Conservation (phyloP, 2,797 vertebrate genomes). For the Carcharodon carcharias region DNA sequence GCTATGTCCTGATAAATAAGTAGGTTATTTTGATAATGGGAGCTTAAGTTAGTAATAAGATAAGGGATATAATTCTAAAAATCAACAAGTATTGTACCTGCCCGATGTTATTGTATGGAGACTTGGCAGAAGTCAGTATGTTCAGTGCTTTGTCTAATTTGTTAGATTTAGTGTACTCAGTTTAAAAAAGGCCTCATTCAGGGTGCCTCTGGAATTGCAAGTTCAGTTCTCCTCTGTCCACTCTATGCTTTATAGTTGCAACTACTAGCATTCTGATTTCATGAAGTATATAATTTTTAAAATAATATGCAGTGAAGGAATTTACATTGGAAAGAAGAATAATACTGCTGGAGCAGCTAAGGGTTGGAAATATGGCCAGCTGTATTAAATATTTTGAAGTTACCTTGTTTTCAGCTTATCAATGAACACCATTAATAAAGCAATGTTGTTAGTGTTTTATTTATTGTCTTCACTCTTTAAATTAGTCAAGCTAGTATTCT, state of each 20-base stretch:
- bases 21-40: neutral
- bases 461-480: constrained; percentile 17
- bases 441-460: constrained; percentile 30
- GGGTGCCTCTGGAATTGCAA: neutral
- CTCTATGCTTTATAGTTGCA: neutral
- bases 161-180: neutral
- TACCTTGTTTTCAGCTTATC: constrained; percentile 11
- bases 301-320: neutral
- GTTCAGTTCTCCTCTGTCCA: constrained; percentile 5
- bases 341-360: neutral
- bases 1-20: neutral
- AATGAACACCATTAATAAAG: constrained; percentile 20
- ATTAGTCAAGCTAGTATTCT: neutral
- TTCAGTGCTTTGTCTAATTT: neutral
- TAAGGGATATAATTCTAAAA: neutral
- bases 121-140: neutral
- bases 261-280: neutral
- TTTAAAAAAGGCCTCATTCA: neutral
- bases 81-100: neutral
- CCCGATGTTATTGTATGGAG: neutral
- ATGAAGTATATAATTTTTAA: neutral
- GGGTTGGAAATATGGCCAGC: neutral
- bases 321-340: neutral
- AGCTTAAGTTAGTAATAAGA: neutral
- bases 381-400: neutral